Base-by-base conservation (phyloP, 2,797 vertebrate species). In the Aselliscus stoliczkanus region DNA sequence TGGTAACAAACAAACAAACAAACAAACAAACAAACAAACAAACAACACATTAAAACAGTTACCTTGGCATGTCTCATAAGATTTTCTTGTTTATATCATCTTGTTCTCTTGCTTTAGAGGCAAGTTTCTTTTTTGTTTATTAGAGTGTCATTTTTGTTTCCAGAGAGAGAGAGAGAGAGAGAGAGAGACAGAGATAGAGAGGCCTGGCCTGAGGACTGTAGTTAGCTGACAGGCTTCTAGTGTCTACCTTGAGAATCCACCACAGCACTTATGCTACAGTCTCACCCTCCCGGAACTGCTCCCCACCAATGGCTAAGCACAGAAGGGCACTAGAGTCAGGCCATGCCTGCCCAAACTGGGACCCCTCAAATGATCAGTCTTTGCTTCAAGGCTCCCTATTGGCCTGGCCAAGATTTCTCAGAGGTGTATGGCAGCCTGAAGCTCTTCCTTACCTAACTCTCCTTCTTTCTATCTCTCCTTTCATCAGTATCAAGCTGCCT, bases 41-140 rank as follows among this genome's bases (percentile, higher is more conserved):
- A 62, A 89, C 79, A 86, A 97, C 82, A 97, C 96, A 97, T 98
- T 96, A 98, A 96, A 96, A 96, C 44, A 98, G 98, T 98, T 98
- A 98, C 98, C 98, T 98, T 95, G 98, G 95, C 96, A 97, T 79
- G 92, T 98, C 99, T 99, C 98, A 99, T 98, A 99, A 75, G 69
- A 85, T 93, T 58, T 69, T 87, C 95, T 98, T 98, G 87, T 96
- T 94, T 96, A 82, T 98, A 96, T 97, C 98, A 86, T 73, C 88
- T 94, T 97, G 72, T 90, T 90, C 6, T 87, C 82, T 98, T 98
- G 7, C 0, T 97, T 97, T 83, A 72, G 23, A 91, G 54, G 67
- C 52, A 87, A 39, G 3, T 94, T 75, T 88, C 18, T 4, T 23
- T 58, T 56, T 58, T 58, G 56, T 58, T 58, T 58, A 42, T 58